Evolutionary conservation across 2,797 vertebrate species (phyloP).

Genomic region (Amazona ochrocephala): DNA sequence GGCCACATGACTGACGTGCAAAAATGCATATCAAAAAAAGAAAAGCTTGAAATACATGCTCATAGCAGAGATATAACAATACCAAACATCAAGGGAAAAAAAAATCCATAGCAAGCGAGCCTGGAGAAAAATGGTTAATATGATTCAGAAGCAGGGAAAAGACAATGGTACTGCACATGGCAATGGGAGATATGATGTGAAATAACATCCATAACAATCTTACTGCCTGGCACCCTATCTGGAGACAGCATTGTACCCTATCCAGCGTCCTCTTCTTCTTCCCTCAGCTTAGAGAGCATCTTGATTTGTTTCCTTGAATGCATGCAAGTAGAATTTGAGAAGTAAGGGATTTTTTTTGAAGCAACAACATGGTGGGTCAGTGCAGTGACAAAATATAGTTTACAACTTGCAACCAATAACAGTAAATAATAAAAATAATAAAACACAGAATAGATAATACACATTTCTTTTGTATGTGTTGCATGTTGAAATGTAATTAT

Average conservation of each 20-base stretch:
- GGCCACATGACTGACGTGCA: constrained; percentile 18
- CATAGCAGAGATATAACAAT: constrained; percentile 29
- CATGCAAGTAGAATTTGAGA: constrained; percentile 66
- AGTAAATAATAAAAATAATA: not conserved
- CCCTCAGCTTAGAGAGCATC: constrained; percentile 62
- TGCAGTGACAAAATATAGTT: constrained; percentile 28
- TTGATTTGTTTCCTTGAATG: constrained; percentile 74
- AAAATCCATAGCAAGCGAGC: not conserved
- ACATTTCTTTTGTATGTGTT: not conserved
- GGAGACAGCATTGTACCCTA: not conserved
- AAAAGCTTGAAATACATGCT: constrained; percentile 42
- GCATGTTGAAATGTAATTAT: not conserved
- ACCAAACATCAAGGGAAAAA: constrained; percentile 26
- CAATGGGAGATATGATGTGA: not conserved
- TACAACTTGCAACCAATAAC: not conserved
- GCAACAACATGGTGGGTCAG: not conserved
- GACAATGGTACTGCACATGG: not conserved
- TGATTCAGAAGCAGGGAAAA: not conserved
- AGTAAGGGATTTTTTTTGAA: constrained; percentile 10
- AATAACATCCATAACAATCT: not conserved
- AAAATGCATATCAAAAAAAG: constrained; percentile 16
- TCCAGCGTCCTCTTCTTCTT: constrained; percentile 48
- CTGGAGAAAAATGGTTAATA: not conserved
- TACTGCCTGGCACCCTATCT: constrained; percentile 13
- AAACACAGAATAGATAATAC: not conserved